Evolutionary conservation across 2,888 invertebrate species (phyloP), one percentile per base, ranked within the genome.

Genomic region (Sthenelais limicola): DNA sequence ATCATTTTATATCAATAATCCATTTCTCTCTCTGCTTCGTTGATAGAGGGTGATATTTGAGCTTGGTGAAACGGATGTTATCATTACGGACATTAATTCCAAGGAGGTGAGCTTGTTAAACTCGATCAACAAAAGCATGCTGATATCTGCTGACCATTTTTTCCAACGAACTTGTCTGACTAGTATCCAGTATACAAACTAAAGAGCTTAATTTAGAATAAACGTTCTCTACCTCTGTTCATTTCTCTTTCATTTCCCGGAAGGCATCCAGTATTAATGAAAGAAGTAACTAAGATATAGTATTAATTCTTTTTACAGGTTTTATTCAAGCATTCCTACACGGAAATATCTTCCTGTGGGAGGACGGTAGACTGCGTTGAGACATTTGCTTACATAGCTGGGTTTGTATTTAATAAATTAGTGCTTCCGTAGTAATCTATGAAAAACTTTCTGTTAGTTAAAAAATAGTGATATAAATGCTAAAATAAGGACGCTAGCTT

Each of bases 271-370:
- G 18, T 18, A 9, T 43, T 12, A 12, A 43, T 43, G 9, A 43
- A 43, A 43, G 18, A 43, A 18, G 43, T 43, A 12, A 12, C 18
- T 43, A 43, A 12, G 43, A 12, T 51, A 21, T n/a, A 21, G 18
- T 7, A 51, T 24, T 51, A 9, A 33, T 75, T 71, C 48, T 73
- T 75, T 67, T 86, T 89, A 73, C 82, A 91, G 91, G 78, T 90
- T 15, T 76, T 91, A 30, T 83, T 90, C 75, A 89, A 90, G 72
- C 91, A 91, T 83, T 90, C 90, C 62, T 92, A 91, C 82, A 92
- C 92, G 88, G 91, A 91, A 83, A 91, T 92, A 76, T 91, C 92
- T 0, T 90, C 92, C 0, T 92, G 92, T 85, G 92, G 92, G 18
- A 88, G 91, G 71, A 88, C 90, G 15, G 87, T 88, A 4, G 88